Evolutionary conservation across 2,888 invertebrate genomes (phyloP).

Genomic region (Nasonovia ribisnigri): DNA sequence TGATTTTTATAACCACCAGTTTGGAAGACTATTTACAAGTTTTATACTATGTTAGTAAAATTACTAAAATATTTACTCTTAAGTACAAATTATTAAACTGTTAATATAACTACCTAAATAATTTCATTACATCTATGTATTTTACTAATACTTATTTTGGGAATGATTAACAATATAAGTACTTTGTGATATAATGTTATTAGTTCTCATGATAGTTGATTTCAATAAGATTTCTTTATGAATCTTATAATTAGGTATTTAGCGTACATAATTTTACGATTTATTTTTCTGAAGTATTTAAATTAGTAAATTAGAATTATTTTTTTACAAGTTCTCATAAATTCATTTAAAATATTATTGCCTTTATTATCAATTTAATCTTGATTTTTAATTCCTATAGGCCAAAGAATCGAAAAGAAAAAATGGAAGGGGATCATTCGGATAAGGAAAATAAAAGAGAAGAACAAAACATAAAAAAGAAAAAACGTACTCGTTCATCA

Average conservation of each 20-base stretch:
- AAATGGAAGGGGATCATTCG: slow-evolving; percentile 63
- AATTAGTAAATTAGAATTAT: neutral
- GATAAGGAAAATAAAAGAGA: slow-evolving; percentile 77
- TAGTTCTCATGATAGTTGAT: neutral
- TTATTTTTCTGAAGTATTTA: neutral
- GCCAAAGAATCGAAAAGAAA: slow-evolving; percentile 60
- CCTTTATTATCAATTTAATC: no score
- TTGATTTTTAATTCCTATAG: slow-evolving; percentile 21
- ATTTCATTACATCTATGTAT: neutral
- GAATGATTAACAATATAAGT: neutral
- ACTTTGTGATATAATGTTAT: neutral
- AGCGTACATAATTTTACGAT: neutral
- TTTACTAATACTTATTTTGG: neutral
- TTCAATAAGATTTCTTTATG: neutral
- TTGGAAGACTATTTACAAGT: neutral
- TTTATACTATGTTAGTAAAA: neutral
- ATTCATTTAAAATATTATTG: neutral
- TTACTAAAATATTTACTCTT: neutral
- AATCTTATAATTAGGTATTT: neutral
- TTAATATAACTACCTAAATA: neutral
- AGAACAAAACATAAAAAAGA: slow-evolving; percentile 76
- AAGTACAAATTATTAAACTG: neutral
- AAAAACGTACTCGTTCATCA: slow-evolving; percentile 77
- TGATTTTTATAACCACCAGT: neutral
- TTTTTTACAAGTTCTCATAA: neutral